Evolutionary conservation across 2,797 vertebrate species (phyloP), one percentile per base, ranked within the genome.

Genomic region (Ctenopoma kingsleyae): DNA sequence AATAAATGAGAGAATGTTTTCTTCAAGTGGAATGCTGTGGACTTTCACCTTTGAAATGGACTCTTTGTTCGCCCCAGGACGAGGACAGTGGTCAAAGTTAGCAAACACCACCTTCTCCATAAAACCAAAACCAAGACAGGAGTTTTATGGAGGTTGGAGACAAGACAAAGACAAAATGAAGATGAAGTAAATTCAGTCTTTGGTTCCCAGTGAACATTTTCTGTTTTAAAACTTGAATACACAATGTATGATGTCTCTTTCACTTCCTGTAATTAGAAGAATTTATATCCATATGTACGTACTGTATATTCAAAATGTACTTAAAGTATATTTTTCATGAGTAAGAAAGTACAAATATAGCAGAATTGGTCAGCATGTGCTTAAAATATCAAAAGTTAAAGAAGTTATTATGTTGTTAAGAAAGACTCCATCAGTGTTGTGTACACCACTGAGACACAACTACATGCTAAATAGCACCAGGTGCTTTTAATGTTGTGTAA

Each of bases 71-170:
- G 80, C 74, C 64, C 30, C 62, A 78, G 84, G 83, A 85, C 52
- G 27, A 82, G 76, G 81, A 83, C 76, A 36, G 44, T 44, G 76
- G 85, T 78, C 80, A 72, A 73, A 82, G 82, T 81, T 77, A 78
- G 63, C 1, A 68, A 81, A 68, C 53, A 16, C 57, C 63, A 60
- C 55, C 66, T 44, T 43, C 15, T 36, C 19, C 50, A 30, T 63
- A 71, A 78, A 87, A 68, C 46, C 52, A n/a, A 70, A 73, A 74
- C 46, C 53, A 70, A 78, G 62, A 60, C 64, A 36, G 47, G 30
- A 78, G 54, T 62, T 80, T 74, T 58, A 68, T 73, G 49, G 57
- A 86, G 77, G 86, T 71, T 57, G 71, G 66, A 67, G 15, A 74
- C 67, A 80, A 67, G 15, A 74, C 67, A 80, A 86, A 84, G 74